These are phyloP conservation scores for Ochropleura leucogaster DNA, from an alignment of 2,888 invertebrate genomes.

Conservation along the genomic window DNA sequence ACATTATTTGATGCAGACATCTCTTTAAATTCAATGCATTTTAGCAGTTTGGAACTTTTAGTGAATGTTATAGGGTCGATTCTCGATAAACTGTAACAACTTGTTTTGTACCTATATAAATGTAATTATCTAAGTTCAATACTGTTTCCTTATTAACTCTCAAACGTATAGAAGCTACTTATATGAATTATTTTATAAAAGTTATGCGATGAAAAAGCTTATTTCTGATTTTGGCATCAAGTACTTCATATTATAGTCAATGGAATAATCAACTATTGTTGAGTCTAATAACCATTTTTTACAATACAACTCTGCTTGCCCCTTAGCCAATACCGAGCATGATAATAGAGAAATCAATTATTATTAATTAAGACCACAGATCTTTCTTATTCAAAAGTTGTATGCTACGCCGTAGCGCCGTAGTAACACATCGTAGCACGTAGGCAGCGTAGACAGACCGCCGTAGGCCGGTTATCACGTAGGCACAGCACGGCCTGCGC, in stretches of 20 bases:
- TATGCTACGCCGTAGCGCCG: constrained; percentile 26
- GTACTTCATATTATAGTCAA: not conserved
- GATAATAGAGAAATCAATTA: not conserved
- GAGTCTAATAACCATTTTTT: too few species aligned
- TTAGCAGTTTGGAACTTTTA: not conserved
- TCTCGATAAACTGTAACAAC: not conserved
- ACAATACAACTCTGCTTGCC: not conserved
- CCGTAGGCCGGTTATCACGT: constrained; percentile 1
- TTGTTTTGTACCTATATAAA: not conserved
- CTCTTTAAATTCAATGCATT: not conserved
- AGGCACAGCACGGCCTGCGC: not conserved
- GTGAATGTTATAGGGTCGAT: not conserved
- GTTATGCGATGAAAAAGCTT: not conserved
- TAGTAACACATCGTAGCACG: constrained; percentile 7
- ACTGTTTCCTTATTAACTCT: too few species aligned
- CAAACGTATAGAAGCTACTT: too few species aligned
- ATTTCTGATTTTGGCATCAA: not conserved
- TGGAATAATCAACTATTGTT: not conserved
- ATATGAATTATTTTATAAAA: not conserved
- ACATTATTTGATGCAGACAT: not conserved
- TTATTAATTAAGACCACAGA: not conserved
- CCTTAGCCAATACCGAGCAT: not conserved
- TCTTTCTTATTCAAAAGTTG: not conserved
- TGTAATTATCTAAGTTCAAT: not conserved
- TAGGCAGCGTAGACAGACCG: not conserved